Percentiles rank a stretch among this genome's conserved stretches.
Conservation (phyloP, 2,888 invertebrate genomes). For the Oasisia sp. region DNA sequence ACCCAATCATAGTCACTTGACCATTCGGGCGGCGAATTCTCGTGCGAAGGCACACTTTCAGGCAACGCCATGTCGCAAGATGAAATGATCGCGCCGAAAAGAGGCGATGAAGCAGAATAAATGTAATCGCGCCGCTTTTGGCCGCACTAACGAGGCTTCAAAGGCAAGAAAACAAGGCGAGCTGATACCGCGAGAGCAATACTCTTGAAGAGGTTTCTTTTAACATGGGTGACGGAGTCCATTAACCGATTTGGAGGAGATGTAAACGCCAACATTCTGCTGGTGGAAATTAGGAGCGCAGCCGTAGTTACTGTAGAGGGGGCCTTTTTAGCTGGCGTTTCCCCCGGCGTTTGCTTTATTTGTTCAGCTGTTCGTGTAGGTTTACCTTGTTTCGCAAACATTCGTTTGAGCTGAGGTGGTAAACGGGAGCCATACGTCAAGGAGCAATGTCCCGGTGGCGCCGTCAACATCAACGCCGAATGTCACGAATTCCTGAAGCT, state of each 20-base stretch:
- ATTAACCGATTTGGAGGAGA: neutral
- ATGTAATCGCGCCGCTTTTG: neutral
- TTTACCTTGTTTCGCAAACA: neutral
- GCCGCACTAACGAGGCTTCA: neutral
- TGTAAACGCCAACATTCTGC: neutral
- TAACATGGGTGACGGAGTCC: neutral
- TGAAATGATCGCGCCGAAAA: neutral
- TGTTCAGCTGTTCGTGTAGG: neutral
- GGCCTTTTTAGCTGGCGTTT: neutral
- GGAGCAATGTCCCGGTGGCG: neutral
- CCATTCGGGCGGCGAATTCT: neutral
- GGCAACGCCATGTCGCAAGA: neutral
- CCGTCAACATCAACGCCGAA: neutral
- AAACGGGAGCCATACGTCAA: neutral
- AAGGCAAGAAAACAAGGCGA: neutral
- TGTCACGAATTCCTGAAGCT: neutral
- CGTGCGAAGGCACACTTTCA: neutral
- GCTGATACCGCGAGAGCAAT: neutral
- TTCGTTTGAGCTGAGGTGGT: slow-evolving; percentile 1
- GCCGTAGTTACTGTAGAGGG: neutral
- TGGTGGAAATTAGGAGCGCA: neutral
- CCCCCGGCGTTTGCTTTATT: neutral
- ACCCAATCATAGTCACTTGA: neutral
- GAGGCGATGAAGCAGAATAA: neutral
- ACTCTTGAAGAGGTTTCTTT: neutral